Conservation (phyloP, 2,113 vertebrate species). For the Catharus fuscescens region DNA sequence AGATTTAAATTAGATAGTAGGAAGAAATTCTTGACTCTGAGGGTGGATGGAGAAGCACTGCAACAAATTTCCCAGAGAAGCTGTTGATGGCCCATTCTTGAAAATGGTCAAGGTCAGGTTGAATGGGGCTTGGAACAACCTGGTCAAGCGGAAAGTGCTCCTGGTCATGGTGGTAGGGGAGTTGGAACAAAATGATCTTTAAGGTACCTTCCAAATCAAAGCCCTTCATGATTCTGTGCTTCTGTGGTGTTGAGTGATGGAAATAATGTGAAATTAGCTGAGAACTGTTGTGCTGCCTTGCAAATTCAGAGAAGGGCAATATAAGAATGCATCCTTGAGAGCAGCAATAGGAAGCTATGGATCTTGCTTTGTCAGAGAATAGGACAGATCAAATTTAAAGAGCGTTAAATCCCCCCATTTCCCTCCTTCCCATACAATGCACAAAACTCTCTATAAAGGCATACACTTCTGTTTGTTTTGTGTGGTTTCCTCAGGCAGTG, state of each 20-base stretch:
- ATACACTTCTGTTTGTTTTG: constrained; percentile 69
- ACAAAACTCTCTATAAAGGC: background rate
- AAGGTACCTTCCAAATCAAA: background rate
- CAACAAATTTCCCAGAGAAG: background rate
- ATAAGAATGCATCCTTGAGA: background rate
- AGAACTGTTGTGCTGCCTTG: background rate
- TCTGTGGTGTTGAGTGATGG: fast-evolving
- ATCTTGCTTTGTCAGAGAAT: background rate
- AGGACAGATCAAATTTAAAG: background rate
- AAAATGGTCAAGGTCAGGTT: background rate
- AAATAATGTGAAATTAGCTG: background rate
- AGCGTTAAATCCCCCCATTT: background rate
- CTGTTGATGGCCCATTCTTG: background rate
- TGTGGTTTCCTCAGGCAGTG: constrained; percentile 66
- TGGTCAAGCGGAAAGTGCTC: background rate
- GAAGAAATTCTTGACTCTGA: background rate
- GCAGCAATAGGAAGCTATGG: background rate
- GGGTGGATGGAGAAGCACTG: background rate
- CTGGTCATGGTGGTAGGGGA: background rate
- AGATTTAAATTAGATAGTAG: background rate
- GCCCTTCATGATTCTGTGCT: background rate
- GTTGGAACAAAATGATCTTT: background rate
- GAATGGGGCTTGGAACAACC: background rate
- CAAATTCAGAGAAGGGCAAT: background rate
- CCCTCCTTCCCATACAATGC: background rate